A percentile compares a stretch with the other conserved stretches of the same genome.
Conservation (phyloP, 2,888 invertebrate species). For the Synanthedon myopaeformis region DNA sequence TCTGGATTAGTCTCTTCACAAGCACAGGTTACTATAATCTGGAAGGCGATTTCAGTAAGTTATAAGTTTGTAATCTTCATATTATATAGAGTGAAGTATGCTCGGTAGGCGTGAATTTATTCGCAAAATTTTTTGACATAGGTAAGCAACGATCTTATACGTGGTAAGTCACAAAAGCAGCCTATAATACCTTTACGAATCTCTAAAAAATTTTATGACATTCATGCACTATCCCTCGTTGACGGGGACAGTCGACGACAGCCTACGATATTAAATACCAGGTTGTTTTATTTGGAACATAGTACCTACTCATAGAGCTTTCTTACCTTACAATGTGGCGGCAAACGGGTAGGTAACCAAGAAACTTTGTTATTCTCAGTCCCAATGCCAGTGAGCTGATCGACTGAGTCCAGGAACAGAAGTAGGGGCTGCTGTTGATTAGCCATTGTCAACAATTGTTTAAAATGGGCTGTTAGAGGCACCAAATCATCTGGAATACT, state of each 20-base stretch:
- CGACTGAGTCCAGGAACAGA: constrained; percentile 95
- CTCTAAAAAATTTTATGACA: too few species aligned
- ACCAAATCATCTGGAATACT: constrained; percentile 96
- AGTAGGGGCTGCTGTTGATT: constrained; percentile 86
- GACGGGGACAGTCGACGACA: too few species aligned
- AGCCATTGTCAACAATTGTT: constrained; percentile 88
- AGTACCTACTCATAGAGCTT: neutral
- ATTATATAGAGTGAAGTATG: too few species aligned
- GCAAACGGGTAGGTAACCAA: constrained; percentile 94
- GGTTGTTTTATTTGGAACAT: neutral
- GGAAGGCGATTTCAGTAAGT: constrained; percentile 2
- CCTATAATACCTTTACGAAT: too few species aligned
- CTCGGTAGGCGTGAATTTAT: too few species aligned
- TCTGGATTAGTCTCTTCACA: constrained; percentile 88
- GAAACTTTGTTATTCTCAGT: constrained; percentile 96
- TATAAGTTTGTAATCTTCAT: too few species aligned
- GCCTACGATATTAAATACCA: neutral
- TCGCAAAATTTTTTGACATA: too few species aligned
- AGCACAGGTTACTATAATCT: constrained; percentile 93
- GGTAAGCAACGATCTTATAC: too few species aligned
- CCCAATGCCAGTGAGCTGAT: constrained; percentile 90
- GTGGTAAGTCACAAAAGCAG: too few species aligned
- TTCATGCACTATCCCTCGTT: too few species aligned
- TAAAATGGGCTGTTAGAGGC: constrained; percentile 95
- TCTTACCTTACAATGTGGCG: constrained; percentile 85